Percentiles rank a stretch among this genome's conserved stretches.
Conservation (phyloP, 2,113 vertebrate genomes). For the Isurus oxyrinchus region DNA sequence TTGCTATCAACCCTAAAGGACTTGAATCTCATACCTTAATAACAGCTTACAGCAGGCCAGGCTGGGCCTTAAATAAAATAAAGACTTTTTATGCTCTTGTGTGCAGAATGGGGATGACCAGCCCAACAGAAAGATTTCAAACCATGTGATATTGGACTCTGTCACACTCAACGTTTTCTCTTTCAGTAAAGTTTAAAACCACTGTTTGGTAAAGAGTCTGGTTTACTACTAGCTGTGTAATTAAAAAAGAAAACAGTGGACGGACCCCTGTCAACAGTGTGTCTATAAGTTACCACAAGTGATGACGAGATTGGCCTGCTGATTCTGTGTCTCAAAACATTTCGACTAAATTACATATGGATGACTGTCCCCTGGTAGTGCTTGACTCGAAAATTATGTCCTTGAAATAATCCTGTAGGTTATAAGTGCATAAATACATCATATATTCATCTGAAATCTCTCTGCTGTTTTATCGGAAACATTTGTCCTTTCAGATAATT, state of each 20-base stretch:
- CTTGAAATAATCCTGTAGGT: not conserved
- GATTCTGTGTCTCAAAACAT: not conserved
- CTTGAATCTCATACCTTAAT: not conserved
- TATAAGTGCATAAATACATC: not conserved
- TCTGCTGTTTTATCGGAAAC: not conserved
- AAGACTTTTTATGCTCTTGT: not conserved
- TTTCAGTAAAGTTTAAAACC: not conserved
- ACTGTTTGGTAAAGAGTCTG: not conserved
- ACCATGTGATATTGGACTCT: not conserved
- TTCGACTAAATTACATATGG: not conserved
- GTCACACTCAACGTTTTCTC: not conserved
- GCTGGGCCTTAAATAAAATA: not conserved
- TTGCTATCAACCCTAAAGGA: not conserved
- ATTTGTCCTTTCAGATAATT: not conserved
- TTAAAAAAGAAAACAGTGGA: not conserved
- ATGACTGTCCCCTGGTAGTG: not conserved
- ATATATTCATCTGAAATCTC: not conserved
- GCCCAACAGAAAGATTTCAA: not conserved
- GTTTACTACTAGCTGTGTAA: not conserved
- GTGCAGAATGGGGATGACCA: not conserved
- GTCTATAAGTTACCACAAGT: not conserved
- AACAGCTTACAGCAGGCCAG: not conserved
- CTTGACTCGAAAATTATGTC: not conserved
- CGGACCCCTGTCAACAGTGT: not conserved
- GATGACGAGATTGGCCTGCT: not conserved